phyloP scores from a whole-genome alignment of 2,113 vertebrate genomes.

The Rhodinocichla rosea region DNA sequence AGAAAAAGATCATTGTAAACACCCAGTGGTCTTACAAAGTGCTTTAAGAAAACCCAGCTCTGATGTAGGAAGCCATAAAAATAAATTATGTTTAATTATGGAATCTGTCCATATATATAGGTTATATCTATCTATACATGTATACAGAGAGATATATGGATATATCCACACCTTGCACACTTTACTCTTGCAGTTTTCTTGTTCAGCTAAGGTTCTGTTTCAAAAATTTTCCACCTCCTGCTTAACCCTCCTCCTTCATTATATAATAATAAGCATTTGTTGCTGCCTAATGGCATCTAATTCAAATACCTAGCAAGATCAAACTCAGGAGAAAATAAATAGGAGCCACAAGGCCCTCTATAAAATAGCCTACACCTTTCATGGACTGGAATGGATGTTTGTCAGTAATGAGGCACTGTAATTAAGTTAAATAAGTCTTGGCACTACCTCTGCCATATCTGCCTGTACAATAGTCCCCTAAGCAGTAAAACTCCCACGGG shows the following conservation, averaged over 20 bases:
- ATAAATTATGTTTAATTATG: not conserved
- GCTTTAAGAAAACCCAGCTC: not conserved
- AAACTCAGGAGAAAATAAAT: not conserved
- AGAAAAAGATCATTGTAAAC: not conserved
- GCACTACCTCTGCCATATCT: not conserved
- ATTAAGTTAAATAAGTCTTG: slow-evolving; percentile 34
- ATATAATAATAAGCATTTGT: not conserved
- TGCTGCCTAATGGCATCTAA: not conserved
- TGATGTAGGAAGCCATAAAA: not conserved
- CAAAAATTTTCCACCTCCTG: not conserved
- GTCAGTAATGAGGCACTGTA: not conserved
- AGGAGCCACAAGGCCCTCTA: not conserved
- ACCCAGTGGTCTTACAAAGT: not conserved
- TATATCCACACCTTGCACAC: not conserved
- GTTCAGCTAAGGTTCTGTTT: not conserved
- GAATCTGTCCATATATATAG: not conserved
- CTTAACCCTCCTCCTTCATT: not conserved
- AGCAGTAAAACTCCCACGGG: not conserved
- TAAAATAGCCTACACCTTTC: slow-evolving; percentile 1
- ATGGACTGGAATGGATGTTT: not conserved
- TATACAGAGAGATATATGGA: accelerated
- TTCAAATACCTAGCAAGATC: not conserved
- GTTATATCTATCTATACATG: not conserved
- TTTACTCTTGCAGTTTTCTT: not conserved
- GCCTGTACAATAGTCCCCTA: not conserved